Evolutionary conservation across 2,113 vertebrate genomes (phyloP).

Genomic region (Porphyrio hochstetteri): DNA sequence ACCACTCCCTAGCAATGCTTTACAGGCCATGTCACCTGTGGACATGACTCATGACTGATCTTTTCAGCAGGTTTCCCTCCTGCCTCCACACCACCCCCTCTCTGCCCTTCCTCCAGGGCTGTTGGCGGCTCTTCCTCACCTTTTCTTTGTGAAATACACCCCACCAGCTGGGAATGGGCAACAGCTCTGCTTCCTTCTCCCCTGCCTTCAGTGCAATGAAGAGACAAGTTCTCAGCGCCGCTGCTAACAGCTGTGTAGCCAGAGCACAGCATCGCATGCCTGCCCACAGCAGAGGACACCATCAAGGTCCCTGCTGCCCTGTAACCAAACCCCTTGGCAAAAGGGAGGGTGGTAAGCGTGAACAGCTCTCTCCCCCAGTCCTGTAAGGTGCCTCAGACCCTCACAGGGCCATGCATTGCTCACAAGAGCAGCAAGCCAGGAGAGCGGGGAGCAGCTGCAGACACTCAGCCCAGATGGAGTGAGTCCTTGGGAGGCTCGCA

Average conservation of each 20-base stretch:
- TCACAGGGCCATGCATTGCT: background rate
- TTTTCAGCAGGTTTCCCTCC: background rate
- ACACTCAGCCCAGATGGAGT: background rate
- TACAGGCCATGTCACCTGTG: accelerated
- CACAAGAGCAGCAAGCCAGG: background rate
- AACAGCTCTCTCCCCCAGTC: background rate
- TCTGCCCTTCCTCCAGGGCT: background rate
- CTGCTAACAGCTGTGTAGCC: accelerated
- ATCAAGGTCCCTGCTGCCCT: background rate
- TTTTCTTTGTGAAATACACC: background rate
- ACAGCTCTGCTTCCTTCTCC: background rate
- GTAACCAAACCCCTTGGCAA: background rate
- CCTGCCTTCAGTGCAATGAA: background rate
- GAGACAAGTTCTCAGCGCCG: background rate
- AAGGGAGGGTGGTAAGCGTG: background rate
- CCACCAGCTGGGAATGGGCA: background rate
- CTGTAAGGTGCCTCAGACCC: background rate
- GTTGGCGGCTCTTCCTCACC: background rate
- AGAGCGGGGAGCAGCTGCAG: background rate
- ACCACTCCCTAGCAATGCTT: background rate
- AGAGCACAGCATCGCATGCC: background rate
- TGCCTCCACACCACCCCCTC: background rate
- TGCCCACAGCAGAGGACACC: background rate
- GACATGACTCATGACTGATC: background rate
- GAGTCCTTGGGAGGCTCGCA: background rate